Conservation (phyloP, 2,113 vertebrate genomes). For the human region DNA sequence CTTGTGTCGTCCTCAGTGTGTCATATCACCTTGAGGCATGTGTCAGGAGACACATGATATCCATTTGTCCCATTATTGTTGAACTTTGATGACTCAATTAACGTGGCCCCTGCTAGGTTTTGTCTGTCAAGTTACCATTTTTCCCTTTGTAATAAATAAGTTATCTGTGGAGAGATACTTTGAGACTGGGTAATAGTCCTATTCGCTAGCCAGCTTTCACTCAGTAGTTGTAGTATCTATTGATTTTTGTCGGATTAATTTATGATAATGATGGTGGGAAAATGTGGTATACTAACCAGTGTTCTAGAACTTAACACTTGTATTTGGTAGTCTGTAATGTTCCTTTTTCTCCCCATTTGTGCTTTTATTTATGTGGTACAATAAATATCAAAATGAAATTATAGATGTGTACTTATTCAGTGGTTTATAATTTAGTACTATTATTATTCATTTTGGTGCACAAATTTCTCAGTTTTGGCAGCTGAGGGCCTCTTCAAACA, state of each 20-base stretch:
- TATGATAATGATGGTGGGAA: background rate
- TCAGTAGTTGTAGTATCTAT: background rate
- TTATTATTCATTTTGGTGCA: background rate
- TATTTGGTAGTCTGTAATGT: constrained; percentile 9
- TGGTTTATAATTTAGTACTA: background rate
- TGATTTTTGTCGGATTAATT: background rate
- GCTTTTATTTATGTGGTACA: background rate
- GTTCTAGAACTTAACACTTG: constrained; percentile 6
- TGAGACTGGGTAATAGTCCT: background rate
- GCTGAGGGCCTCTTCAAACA: background rate
- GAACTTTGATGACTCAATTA: background rate
- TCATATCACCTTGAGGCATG: background rate
- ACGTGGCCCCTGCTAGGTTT: background rate
- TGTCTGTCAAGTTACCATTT: background rate
- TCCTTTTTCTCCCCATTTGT: background rate
- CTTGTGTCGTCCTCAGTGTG: background rate
- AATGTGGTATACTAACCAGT: background rate
- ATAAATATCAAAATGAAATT: background rate
- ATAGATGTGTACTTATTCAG: background rate
- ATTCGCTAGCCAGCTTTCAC: background rate
- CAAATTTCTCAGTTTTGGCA: background rate
- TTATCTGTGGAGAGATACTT: background rate
- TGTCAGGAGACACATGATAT: background rate
- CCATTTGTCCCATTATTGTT: background rate
- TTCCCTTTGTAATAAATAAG: background rate